phyloP scores from a whole-genome alignment of 2,113 vertebrate species.

The Stomatorhinus ivindoensis region DNA sequence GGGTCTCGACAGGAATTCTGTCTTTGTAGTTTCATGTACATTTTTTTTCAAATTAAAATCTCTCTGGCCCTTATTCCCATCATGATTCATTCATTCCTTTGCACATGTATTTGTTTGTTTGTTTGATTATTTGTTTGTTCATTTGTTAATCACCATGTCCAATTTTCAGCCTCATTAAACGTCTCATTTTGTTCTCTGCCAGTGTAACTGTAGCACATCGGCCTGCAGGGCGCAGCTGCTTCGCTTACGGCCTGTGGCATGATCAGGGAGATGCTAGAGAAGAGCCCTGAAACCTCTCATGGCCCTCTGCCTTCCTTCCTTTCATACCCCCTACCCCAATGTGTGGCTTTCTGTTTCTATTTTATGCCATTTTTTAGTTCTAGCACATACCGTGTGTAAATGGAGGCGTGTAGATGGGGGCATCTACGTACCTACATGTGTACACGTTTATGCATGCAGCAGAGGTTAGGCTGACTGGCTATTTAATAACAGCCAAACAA shows the following conservation, averaged over 20 bases:
- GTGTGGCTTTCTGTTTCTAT: background rate
- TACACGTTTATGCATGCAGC: background rate
- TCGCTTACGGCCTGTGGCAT: background rate
- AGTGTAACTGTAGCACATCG: background rate
- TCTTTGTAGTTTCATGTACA: background rate
- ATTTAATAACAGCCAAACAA: background rate
- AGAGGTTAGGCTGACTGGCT: background rate
- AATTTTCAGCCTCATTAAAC: background rate
- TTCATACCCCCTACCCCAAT: background rate
- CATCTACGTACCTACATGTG: background rate
- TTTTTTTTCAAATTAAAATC: background rate
- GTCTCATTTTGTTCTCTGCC: background rate
- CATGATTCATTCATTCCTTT: background rate
- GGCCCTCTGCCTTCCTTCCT: background rate
- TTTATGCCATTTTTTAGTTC: background rate
- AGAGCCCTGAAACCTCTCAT: background rate
- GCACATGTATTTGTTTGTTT: background rate
- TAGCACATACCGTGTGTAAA: background rate
- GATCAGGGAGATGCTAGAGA: background rate
- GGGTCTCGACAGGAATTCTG: background rate
- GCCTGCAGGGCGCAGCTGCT: background rate
- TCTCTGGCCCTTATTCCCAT: background rate
- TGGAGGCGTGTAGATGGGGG: background rate
- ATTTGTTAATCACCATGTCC: background rate
- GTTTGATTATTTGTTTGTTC: background rate